Evolutionary conservation across 2,797 vertebrate species (phyloP).

Genomic region (Gymnoscopelus braueri): DNA sequence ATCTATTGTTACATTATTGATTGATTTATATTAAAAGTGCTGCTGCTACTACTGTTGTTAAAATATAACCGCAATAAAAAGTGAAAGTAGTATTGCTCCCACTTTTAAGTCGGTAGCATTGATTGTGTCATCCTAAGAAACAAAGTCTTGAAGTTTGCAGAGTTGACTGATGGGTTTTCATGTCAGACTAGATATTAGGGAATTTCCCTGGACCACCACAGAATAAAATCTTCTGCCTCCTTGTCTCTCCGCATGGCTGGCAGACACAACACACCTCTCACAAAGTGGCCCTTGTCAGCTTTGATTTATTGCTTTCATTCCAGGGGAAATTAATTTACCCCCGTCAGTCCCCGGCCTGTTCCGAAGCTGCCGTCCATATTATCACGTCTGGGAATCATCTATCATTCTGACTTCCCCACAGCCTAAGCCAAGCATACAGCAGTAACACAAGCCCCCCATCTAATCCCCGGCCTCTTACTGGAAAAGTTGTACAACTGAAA

Average conservation of each 20-base stretch:
- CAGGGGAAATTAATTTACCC: conserved; percentile 78
- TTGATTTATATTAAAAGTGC: background rate
- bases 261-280: conserved; percentile 67
- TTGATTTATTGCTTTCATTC: conserved; percentile 80
- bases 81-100: background rate
- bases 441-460: conserved; percentile 19
- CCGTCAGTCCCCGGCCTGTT: conserved; percentile 72
- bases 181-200: conserved; percentile 42
- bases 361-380: conserved; percentile 67
- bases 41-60: background rate
- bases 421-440: conserved; percentile 42
- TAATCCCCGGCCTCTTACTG: conserved; percentile 37
- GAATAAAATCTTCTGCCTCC: conserved; percentile 60
- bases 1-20: background rate
- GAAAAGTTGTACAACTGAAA: conserved; percentile 51
- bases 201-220: conserved; percentile 65
- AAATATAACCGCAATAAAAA: background rate
- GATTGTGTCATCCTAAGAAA: conserved; percentile 50
- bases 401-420: conserved; percentile 70
- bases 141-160: conserved; percentile 15
- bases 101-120: background rate
- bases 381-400: conserved; percentile 76
- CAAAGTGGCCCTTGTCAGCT: conserved; percentile 73
- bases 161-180: conserved; percentile 54
- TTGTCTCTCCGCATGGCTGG: conserved; percentile 47